A percentile compares a stretch with the other conserved stretches of the same genome.
phyloP scores from a whole-genome alignment of 1,140 invertebrate species.

The Diachasma alloeum region DNA sequence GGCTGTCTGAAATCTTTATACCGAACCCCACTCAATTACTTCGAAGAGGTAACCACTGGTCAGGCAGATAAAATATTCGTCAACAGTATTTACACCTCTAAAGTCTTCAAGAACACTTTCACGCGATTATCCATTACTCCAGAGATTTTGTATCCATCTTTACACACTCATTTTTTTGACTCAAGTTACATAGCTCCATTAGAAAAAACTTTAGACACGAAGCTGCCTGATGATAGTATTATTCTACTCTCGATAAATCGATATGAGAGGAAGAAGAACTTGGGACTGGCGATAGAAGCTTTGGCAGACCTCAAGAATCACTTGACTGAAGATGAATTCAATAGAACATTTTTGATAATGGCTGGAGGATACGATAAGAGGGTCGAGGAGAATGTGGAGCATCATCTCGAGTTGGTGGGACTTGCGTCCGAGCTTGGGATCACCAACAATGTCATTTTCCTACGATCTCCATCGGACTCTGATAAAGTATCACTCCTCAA shows the following conservation, averaged over 20 bases:
- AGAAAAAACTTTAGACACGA: slow-evolving; percentile 59
- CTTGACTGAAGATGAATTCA: slow-evolving; percentile 67
- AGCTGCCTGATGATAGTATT: slow-evolving; percentile 64
- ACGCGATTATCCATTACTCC: slow-evolving; percentile 72
- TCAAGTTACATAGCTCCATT: slow-evolving; percentile 64
- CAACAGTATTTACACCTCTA: slow-evolving; percentile 92
- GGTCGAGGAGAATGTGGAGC: slow-evolving; percentile 88
- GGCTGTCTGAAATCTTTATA: slow-evolving; percentile 82
- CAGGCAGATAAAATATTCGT: slow-evolving; percentile 90
- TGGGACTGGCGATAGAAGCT: slow-evolving; percentile 83
- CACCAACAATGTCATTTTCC: slow-evolving; percentile 80
- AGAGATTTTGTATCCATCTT: slow-evolving; percentile 93
- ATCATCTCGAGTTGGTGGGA: slow-evolving; percentile 81
- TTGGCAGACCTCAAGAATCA: slow-evolving; percentile 73
- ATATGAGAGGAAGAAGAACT: slow-evolving; percentile 97
- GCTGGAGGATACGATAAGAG: slow-evolving; percentile 96
- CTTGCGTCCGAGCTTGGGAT: slow-evolving; percentile 74
- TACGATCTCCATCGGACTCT: slow-evolving; percentile 86
- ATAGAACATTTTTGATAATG: slow-evolving; percentile 84
- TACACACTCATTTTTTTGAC: slow-evolving; percentile 84
- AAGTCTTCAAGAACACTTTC: slow-evolving; percentile 88
- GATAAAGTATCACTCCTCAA: slow-evolving; percentile 84
- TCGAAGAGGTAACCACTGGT: slow-evolving; percentile 90
- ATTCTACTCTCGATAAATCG: slow-evolving; percentile 95
- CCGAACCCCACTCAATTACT: slow-evolving; percentile 86